Percentiles rank a stretch among this genome's conserved stretches.
phyloP scores from a whole-genome alignment of 2,113 vertebrate genomes.

The Dromas ardeola region DNA sequence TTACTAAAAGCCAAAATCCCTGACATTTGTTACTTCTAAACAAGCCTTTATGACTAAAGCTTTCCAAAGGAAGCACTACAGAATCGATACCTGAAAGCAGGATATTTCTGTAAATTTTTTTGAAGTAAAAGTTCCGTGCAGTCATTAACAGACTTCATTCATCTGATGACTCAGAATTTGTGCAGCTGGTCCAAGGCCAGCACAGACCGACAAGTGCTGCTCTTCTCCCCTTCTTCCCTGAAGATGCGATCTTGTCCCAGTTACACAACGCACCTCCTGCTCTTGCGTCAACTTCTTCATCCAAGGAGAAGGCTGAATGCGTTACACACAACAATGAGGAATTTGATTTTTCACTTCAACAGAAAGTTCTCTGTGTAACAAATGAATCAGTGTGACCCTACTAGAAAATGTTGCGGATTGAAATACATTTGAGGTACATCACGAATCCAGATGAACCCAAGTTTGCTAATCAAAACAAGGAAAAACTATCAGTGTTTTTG shows the following conservation, averaged over 20 bases:
- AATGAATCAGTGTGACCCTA: background rate
- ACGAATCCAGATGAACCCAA: background rate
- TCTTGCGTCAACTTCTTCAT: background rate
- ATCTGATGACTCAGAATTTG: slow-evolving; percentile 36
- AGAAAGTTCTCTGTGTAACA: background rate
- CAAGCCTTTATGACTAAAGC: background rate
- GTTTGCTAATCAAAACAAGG: background rate
- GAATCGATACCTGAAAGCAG: background rate
- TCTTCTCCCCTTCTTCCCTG: background rate
- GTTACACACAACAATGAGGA: background rate
- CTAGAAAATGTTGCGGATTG: background rate
- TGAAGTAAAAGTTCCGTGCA: background rate
- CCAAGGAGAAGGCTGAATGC: background rate
- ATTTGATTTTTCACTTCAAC: background rate
- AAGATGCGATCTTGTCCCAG: background rate
- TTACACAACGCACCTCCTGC: background rate
- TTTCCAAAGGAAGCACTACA: background rate
- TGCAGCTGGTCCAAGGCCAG: slow-evolving; percentile 19
- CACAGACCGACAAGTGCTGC: background rate
- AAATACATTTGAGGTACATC: background rate
- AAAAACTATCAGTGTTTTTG: background rate
- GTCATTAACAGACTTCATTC: background rate
- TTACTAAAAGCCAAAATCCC: background rate
- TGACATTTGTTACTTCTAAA: background rate
- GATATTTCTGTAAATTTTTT: background rate